Evolutionary conservation across 1,140 invertebrate genomes (phyloP).

Genomic region (Lamellibrachia luymesi): DNA sequence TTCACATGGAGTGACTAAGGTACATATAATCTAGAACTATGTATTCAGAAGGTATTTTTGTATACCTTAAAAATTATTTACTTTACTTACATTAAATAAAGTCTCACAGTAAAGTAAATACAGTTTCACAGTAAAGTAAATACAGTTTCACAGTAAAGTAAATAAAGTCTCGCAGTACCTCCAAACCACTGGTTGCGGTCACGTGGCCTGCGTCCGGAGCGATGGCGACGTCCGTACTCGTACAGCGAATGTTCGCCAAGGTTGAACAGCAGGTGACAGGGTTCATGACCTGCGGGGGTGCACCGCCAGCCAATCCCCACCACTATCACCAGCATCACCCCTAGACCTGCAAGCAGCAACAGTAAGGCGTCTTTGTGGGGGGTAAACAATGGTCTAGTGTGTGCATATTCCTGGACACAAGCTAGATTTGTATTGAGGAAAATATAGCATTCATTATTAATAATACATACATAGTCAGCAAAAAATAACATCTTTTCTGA

Average conservation of each 20-base stretch:
- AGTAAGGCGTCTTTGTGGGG: neutral
- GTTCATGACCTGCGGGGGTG: conserved; percentile 52
- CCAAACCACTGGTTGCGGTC: conserved; percentile 34
- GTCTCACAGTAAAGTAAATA: neutral
- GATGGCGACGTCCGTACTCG: neutral
- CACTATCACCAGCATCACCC: conserved; percentile 51
- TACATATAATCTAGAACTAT: too few relatives aligned
- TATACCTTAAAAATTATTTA: too few relatives aligned
- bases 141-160: neutral
- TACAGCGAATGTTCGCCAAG: conserved; percentile 36
- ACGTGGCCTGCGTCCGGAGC: neutral
- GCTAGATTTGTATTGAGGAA: too few relatives aligned
- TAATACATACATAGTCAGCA: too few relatives aligned
- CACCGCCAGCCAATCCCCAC: conserved; percentile 54
- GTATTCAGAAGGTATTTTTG: too few relatives aligned
- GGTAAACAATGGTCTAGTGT: neutral
- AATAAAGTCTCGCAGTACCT: conserved; percentile 31
- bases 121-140: neutral
- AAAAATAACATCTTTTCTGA: too few relatives aligned
- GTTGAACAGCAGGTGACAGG: conserved; percentile 52
- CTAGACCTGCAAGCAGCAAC: conserved; percentile 44
- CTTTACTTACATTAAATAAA: too few relatives aligned
- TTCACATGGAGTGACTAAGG: too few relatives aligned
- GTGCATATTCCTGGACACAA: too few relatives aligned
- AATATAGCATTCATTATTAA: too few relatives aligned